These are phyloP conservation scores for Anguilla japonica DNA, from an alignment of 2,113 vertebrate species.

Conservation along the genomic window DNA sequence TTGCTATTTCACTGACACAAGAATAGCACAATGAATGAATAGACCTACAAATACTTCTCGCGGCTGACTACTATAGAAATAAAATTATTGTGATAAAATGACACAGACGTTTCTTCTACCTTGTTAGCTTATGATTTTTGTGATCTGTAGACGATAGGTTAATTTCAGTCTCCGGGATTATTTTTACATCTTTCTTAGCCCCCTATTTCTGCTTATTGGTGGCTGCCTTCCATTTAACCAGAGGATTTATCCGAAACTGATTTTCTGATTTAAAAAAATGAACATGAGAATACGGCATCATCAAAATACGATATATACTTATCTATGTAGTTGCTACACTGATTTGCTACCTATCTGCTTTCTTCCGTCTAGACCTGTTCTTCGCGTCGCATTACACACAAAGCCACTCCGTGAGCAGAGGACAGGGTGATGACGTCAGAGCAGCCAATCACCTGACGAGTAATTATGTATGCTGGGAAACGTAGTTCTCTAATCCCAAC, in stretches of 20 bases:
- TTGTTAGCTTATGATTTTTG: neutral
- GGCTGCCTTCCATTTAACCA: neutral
- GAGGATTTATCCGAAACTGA: neutral
- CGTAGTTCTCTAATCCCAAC: slow-evolving; percentile 38
- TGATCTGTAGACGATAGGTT: neutral
- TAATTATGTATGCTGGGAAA: slow-evolving; percentile 43
- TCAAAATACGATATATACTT: neutral
- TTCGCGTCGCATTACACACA: slow-evolving; percentile 49
- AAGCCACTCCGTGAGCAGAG: slow-evolving; percentile 44
- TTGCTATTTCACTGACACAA: neutral
- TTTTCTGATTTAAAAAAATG: neutral
- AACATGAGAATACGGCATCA: neutral
- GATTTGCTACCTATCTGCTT: slow-evolving; percentile 24
- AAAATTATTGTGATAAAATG: neutral
- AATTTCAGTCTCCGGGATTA: neutral
- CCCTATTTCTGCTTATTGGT: neutral
- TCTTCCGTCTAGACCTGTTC: slow-evolving; percentile 48
- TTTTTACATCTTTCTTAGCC: neutral
- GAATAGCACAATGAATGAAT: neutral
- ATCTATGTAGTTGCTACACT: neutral
- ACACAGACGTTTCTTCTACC: neutral
- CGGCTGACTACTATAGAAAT: neutral
- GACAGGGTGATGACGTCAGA: slow-evolving; percentile 55
- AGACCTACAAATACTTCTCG: neutral
- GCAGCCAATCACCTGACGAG: neutral